phyloP scores from a whole-genome alignment of 2,113 vertebrate species.

The Mormyrus iriodes region DNA sequence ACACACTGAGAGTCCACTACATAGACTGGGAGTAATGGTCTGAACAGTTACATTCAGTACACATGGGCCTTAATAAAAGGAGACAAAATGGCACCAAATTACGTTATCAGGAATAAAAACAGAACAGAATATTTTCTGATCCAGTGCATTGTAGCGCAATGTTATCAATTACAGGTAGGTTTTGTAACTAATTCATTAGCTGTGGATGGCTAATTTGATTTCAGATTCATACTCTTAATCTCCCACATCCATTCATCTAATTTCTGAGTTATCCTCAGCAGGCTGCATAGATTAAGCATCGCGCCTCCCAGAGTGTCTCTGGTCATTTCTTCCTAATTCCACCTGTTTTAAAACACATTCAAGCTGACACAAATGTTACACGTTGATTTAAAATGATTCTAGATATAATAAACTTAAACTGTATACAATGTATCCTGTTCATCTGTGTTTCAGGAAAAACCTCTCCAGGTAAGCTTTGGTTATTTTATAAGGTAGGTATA shows the following conservation, averaged over 20 bases:
- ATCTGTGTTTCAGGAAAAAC: not conserved
- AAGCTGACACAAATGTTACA: not conserved
- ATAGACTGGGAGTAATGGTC: not conserved
- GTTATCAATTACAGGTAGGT: constrained; percentile 75
- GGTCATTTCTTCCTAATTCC: constrained; percentile 58
- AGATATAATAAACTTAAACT: not conserved
- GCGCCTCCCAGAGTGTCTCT: constrained; percentile 64
- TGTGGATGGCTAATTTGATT: constrained; percentile 69
- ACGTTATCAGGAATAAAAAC: constrained; percentile 55
- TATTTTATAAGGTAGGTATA: not conserved
- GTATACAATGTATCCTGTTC: not conserved
- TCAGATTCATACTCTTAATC: constrained; percentile 65
- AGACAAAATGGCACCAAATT: constrained; percentile 59
- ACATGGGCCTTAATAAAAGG: constrained; percentile 34
- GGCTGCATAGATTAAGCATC: constrained; percentile 60
- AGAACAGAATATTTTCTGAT: constrained; percentile 66
- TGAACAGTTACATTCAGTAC: constrained; percentile 29
- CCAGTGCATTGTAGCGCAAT: constrained; percentile 51
- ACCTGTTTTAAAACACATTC: constrained; percentile 37
- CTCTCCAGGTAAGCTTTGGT: not conserved
- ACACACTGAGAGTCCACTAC: not conserved
- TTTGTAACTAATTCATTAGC: constrained; percentile 68
- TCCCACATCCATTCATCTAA: constrained; percentile 72
- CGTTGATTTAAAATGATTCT: not conserved
- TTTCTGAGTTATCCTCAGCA: constrained; percentile 64